Evolutionary conservation across 2,797 vertebrate genomes (phyloP).

Genomic region (Sciaenops ocellatus): DNA sequence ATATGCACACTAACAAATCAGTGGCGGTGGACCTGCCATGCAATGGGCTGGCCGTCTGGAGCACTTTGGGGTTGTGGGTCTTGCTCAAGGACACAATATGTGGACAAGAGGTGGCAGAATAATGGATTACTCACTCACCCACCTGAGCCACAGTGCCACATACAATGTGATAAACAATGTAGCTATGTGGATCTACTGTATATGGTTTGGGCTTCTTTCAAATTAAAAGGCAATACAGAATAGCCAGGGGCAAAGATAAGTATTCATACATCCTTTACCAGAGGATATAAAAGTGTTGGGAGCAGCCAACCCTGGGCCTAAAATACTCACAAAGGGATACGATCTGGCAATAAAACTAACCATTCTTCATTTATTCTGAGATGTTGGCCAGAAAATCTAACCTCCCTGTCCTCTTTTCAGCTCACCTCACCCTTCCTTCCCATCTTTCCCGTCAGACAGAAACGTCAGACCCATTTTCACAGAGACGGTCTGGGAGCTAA

Average conservation of each 20-base stretch:
- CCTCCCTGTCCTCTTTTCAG: slow-evolving; percentile 44
- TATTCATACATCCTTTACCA: slow-evolving; percentile 12
- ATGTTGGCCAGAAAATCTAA: slow-evolving; percentile 40
- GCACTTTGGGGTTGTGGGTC: background rate
- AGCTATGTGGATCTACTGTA: background rate
- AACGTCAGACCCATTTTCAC: slow-evolving; percentile 73
- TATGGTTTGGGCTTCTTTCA: background rate
- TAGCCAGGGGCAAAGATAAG: slow-evolving; percentile 12
- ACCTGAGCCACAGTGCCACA: slow-evolving; percentile 20
- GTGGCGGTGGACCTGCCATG: background rate
- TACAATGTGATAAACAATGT: background rate
- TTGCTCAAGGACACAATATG: background rate
- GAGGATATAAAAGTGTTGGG: slow-evolving; percentile 8
- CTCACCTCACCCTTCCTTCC: slow-evolving; percentile 54
- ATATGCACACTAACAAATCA: background rate
- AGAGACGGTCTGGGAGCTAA: slow-evolving; percentile 60
- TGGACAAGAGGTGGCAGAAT: slow-evolving; percentile 2
- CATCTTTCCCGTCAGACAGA: slow-evolving; percentile 55
- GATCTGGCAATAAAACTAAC: slow-evolving; percentile 40
- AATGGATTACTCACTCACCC: slow-evolving; percentile 12
- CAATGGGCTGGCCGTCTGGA: background rate
- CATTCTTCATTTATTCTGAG: slow-evolving; percentile 46
- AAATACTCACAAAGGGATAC: slow-evolving; percentile 50
- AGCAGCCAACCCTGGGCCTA: slow-evolving; percentile 11
- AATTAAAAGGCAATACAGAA: slow-evolving; percentile 14